Conservation (phyloP, 2,113 vertebrate species). For the Epinephelus fuscoguttatus region DNA sequence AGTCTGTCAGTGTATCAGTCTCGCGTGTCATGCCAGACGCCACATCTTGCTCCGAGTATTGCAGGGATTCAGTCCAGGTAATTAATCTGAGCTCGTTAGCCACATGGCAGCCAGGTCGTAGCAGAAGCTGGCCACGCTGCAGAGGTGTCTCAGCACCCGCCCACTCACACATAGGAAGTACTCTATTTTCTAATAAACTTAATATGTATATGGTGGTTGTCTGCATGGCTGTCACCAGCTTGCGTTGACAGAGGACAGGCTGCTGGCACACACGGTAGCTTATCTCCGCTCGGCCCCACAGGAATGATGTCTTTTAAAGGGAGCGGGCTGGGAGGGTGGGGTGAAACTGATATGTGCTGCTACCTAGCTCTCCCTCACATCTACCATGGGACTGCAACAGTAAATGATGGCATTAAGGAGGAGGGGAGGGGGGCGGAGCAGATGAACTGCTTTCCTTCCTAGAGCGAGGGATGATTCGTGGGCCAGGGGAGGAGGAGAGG, state of each 20-base stretch:
- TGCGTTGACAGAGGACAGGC: slow-evolving; percentile 45
- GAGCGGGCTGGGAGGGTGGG: slow-evolving; percentile 29
- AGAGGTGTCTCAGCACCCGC: slow-evolving; percentile 32
- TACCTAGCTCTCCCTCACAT: slow-evolving; percentile 59
- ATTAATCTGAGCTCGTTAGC: slow-evolving; percentile 80
- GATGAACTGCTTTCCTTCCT: slow-evolving; percentile 66
- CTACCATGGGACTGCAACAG: slow-evolving; percentile 63
- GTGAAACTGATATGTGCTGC: slow-evolving; percentile 65
- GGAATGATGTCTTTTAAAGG: slow-evolving; percentile 59
- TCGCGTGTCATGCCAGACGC: slow-evolving; percentile 66
- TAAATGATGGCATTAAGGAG: slow-evolving; percentile 73
- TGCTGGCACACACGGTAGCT: slow-evolving; percentile 42
- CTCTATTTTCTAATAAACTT: slow-evolving; percentile 5
- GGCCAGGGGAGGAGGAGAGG: slow-evolving; percentile 25
- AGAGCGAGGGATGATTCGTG: slow-evolving; percentile 62
- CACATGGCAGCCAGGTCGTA: slow-evolving; percentile 64
- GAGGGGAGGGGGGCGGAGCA: slow-evolving; percentile 46
- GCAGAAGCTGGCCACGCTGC: slow-evolving; percentile 34
- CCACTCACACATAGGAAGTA: slow-evolving; percentile 16
- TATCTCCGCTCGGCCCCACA: slow-evolving; percentile 50
- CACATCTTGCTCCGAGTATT: slow-evolving; percentile 60
- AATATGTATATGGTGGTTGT: background rate
- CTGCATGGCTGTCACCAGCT: slow-evolving; percentile 35
- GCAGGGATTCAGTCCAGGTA: slow-evolving; percentile 69
- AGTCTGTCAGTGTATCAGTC: slow-evolving; percentile 65